Conservation (phyloP, 2,113 vertebrate species). For the Hydrochoerus hydrochaeris region DNA sequence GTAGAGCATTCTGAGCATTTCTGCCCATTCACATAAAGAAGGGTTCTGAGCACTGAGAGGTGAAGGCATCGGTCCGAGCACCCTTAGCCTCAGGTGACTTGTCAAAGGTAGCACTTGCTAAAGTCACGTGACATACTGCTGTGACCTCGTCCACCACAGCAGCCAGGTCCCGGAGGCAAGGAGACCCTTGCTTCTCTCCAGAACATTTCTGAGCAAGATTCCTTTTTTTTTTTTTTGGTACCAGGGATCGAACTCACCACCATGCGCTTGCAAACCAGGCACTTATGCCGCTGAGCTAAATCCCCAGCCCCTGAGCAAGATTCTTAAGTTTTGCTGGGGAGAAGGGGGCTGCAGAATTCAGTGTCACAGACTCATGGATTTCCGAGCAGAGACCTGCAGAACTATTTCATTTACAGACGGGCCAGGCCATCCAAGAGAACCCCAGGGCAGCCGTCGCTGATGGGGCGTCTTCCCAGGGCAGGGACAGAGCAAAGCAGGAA, state of each 20-base stretch:
- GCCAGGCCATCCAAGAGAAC: neutral
- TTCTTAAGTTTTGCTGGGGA: neutral
- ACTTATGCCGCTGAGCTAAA: too few relatives aligned
- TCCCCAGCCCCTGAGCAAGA: neutral
- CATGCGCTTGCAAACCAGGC: too few relatives aligned
- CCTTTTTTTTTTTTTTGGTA: too few relatives aligned
- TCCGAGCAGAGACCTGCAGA: neutral
- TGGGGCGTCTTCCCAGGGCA: neutral
- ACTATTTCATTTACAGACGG: neutral
- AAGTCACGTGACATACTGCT: accelerated
- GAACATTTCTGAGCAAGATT: neutral
- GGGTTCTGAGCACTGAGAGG: neutral
- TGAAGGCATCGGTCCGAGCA: accelerated
- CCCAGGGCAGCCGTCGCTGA: neutral
- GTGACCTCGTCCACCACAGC: accelerated
- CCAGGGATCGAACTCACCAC: too few relatives aligned
- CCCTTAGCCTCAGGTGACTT: neutral
- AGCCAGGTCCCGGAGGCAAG: accelerated
- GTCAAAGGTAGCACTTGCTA: accelerated
- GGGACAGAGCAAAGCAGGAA: conserved; percentile 9
- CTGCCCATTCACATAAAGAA: neutral
- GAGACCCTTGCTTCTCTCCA: neutral
- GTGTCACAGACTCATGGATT: accelerated
- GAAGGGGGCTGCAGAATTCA: neutral
- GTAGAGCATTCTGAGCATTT: neutral